A percentile compares a stretch with the other conserved stretches of the same genome.
Evolutionary conservation across 2,888 invertebrate species (phyloP).

Genomic region (Rhingia rostrata): DNA sequence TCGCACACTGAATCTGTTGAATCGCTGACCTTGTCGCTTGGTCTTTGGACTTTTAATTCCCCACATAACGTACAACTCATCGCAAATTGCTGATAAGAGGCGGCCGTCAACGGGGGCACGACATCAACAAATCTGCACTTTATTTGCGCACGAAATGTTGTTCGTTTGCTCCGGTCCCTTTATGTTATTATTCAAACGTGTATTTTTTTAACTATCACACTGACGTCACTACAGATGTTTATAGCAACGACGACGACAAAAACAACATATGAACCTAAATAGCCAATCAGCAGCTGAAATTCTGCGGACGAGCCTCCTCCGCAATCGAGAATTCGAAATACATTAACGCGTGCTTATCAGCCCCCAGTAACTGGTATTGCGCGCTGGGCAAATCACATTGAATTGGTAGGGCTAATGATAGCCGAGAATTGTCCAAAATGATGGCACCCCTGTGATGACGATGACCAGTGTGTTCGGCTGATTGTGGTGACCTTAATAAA

Average conservation of each 20-base stretch:
- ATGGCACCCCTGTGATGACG: neutral
- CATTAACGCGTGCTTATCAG: slow-evolving; percentile 28
- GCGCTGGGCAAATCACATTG: neutral
- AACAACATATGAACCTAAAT: slow-evolving; percentile 19
- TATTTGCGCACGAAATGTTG: slow-evolving; percentile 30
- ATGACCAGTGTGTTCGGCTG: neutral
- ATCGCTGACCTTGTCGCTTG: slow-evolving; percentile 56
- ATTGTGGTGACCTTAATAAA: slow-evolving; percentile 39
- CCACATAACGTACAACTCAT: slow-evolving; percentile 24
- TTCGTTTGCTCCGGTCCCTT: slow-evolving; percentile 8
- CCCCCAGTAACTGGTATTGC: slow-evolving; percentile 24
- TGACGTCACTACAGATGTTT: slow-evolving; percentile 52
- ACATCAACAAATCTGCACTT: slow-evolving; percentile 41
- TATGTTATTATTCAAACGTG: neutral
- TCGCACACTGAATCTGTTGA: slow-evolving; percentile 3
- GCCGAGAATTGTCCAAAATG: slow-evolving; percentile 30
- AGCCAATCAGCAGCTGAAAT: slow-evolving; percentile 52
- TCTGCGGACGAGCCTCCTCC: slow-evolving; percentile 56
- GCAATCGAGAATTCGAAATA: slow-evolving; percentile 13
- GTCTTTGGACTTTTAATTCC: slow-evolving; percentile 52
- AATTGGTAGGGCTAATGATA: slow-evolving; percentile 1
- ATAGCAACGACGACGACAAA: neutral
- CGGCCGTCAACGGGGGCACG: neutral
- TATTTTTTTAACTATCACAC: slow-evolving; percentile 44
- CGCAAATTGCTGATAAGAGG: slow-evolving; percentile 29